Base-by-base conservation (phyloP, 92 coral and sea anemone species). In the Desmophyllum pertusum region DNA sequence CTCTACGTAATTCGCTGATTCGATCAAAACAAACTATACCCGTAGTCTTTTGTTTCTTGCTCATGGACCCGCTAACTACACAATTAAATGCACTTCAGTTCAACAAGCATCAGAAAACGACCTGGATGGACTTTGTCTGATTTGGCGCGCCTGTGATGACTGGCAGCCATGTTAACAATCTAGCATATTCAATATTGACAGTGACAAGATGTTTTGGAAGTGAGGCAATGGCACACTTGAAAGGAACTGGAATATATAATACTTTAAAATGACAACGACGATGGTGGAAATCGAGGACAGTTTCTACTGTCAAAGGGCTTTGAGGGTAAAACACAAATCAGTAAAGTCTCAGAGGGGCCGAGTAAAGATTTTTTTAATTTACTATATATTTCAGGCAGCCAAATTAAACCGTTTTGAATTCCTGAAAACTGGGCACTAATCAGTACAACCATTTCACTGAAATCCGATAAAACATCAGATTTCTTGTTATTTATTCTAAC, bases 11-110 rank as follows among this genome's bases (percentile, higher is more conserved):
- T 36, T 66, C 75, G 61, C 74, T 66, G 75, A 66, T 8, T 64
- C 62, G 65, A 67, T 45, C 46, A 65, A 35, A 79, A 65, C 39
- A 36, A 30, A 65, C 4, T 76, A 45, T 50, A 63, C 80, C 81
- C 21, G 73, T 27, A 21, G 30, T 83, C 46, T 3, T 30, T 73
- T 83, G 81, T 83, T 83, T 50, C 2, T 39, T 27, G 46, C 57
- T 55, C 38, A n/a, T 83, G 73, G 36, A 46, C 35, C 46, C 64
- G 61, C 38, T 31, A 45, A 23, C 61, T 40, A 46, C 21, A 39
- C 57, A 74, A 67, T 33, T 27, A 19, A 15, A 67, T 14, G 19
- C 8, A 2, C 21, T 23, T 19, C 52, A 41, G 71, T 1, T 27
- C 17, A 78, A 78, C 42, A 48, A 43, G 69, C 62, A 45, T 14